Percentiles rank a stretch among this genome's conserved stretches.
Evolutionary conservation across 2,888 invertebrate species (phyloP).

Genomic region (Latheticus oryzae): DNA sequence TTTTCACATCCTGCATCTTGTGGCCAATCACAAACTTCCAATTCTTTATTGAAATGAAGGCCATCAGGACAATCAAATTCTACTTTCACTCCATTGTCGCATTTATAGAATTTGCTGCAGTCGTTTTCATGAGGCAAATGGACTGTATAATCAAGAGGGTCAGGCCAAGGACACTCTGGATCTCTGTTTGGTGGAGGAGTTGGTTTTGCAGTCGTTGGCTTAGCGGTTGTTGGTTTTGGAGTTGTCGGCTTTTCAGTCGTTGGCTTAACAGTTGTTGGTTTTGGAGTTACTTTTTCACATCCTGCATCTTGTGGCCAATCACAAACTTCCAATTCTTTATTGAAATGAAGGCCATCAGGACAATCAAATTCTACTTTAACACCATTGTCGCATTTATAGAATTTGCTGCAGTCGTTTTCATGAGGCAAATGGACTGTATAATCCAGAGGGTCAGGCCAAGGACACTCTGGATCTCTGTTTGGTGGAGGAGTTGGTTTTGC

Average conservation of each 20-base stretch:
- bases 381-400: slow-evolving; percentile 45
- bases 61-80: slow-evolving; percentile 34
- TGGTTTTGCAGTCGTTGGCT: slow-evolving; percentile 4
- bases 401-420: slow-evolving; percentile 44
- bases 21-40: slow-evolving; percentile 43
- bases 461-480: slow-evolving; percentile 39
- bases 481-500: slow-evolving; percentile 16
- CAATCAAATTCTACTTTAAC: slow-evolving; percentile 37
- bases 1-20: slow-evolving; percentile 42
- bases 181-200: slow-evolving; percentile 28
- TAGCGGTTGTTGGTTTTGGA: slow-evolving; percentile 2
- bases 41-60: slow-evolving; percentile 34
- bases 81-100: slow-evolving; percentile 42
- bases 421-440: slow-evolving; percentile 44
- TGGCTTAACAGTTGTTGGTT: neutral
- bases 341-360: slow-evolving; percentile 34
- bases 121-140: slow-evolving; percentile 45
- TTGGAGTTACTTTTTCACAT: slow-evolving; percentile 20
- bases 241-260: neutral
- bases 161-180: slow-evolving; percentile 41
- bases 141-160: slow-evolving; percentile 36
- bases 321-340: slow-evolving; percentile 36
- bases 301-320: slow-evolving; percentile 39
- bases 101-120: slow-evolving; percentile 46
- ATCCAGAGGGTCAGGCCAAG: slow-evolving; percentile 35